These are phyloP conservation scores for Eumeta japonica DNA, from an alignment of 1,140 invertebrate genomes.

Conservation along the genomic window DNA sequence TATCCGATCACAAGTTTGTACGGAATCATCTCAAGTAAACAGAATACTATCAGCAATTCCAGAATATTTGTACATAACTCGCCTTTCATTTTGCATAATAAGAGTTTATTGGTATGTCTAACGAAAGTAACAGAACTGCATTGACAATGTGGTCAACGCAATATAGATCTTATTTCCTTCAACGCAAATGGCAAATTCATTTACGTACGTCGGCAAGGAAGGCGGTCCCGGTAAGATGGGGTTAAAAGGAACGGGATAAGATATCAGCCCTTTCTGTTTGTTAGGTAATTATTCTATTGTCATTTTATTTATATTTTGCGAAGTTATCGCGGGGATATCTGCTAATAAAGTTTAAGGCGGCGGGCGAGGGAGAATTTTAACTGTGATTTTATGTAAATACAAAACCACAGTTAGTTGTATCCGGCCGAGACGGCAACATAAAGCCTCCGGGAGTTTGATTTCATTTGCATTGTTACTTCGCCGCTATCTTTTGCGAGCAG, in stretches of 20 bases:
- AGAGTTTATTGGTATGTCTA: background rate
- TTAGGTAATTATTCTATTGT: conserved; percentile 29
- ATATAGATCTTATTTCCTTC: background rate
- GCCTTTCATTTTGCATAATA: background rate
- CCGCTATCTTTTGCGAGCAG: no score
- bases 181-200: no score
- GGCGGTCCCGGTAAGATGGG: no score
- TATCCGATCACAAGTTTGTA: no score
- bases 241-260: conserved; percentile 19
- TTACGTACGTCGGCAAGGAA: no score
- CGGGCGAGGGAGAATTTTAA: conserved; percentile 25
- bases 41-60: no score
- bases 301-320: conserved; percentile 34
- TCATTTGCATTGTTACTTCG: conserved; percentile 18
- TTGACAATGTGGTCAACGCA: background rate
- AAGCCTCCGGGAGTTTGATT: conserved; percentile 20
- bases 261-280: conserved; percentile 4
- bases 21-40: no score
- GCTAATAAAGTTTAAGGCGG: conserved; percentile 27
- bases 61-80: no score
- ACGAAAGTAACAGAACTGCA: background rate
- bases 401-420: conserved; percentile 11
- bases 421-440: no score
- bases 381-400: conserved; percentile 39
- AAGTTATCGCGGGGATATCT: conserved; percentile 27